Evolutionary conservation across 2,888 invertebrate genomes (phyloP).

Genomic region (Stegana nigrithorax): DNA sequence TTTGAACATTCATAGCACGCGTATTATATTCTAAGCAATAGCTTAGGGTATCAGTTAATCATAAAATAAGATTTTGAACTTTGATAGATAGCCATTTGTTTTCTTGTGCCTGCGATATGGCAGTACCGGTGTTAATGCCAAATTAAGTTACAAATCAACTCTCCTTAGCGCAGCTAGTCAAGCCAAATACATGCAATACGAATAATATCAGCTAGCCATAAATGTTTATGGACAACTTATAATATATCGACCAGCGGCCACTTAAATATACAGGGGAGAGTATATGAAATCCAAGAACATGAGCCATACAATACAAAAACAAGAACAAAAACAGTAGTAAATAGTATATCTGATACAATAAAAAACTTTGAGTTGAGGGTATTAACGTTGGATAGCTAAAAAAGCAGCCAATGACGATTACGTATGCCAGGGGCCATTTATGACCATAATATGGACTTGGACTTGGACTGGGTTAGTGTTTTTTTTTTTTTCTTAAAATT

Average conservation of each 20-base stretch:
- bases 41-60: slow-evolving; percentile 54
- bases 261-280: no score
- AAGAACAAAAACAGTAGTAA: no score
- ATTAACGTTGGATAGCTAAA: no score
- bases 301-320: no score
- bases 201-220: slow-evolving; percentile 44
- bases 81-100: slow-evolving; percentile 46
- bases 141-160: slow-evolving; percentile 14
- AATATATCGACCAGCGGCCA: slow-evolving; percentile 4
- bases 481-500: no score
- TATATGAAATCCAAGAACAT: no score
- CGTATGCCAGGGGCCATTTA: not conserved
- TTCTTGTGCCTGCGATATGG: not conserved
- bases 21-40: slow-evolving; percentile 18
- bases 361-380: not conserved
- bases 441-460: no score
- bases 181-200: not conserved
- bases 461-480: not conserved
- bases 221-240: slow-evolving; percentile 41
- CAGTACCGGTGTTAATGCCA: not conserved
- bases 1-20: no score
- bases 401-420: no score
- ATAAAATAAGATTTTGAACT: slow-evolving; percentile 62
- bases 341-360: not conserved
- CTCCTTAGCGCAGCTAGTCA: not conserved